Conservation (phyloP, 1,140 invertebrate species). For the Bombyx mori region ASM3026992v2 NC_085124.1:6636501-6637000, state of each 20-base stretch:
- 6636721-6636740: neutral
- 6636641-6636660: too few relatives aligned
- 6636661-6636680: too few relatives aligned
- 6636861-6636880: conserved; percentile 97
- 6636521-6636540: too few relatives aligned
- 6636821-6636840: conserved; percentile 56
- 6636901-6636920: conserved; percentile 91
- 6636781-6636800: conserved; percentile 44
- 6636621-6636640: too few relatives aligned
- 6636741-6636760: neutral
- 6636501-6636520: too few relatives aligned
- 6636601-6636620: too few relatives aligned
- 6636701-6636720: neutral
- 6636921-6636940: conserved; percentile 97
- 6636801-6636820: conserved; percentile 37
- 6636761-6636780: conserved; percentile 39
- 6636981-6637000: conserved; percentile 74
- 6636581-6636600: too few relatives aligned
- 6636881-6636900: conserved; percentile 89
- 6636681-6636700: too few relatives aligned
- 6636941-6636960: conserved; percentile 90
- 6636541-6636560: too few relatives aligned
- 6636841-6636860: conserved; percentile 84
- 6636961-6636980: conserved; percentile 91
- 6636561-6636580: too few relatives aligned